A percentile compares a stretch with the other conserved stretches of the same genome.
Conservation (phyloP, 2,113 vertebrate genomes). For the Cairina moschata region DNA sequence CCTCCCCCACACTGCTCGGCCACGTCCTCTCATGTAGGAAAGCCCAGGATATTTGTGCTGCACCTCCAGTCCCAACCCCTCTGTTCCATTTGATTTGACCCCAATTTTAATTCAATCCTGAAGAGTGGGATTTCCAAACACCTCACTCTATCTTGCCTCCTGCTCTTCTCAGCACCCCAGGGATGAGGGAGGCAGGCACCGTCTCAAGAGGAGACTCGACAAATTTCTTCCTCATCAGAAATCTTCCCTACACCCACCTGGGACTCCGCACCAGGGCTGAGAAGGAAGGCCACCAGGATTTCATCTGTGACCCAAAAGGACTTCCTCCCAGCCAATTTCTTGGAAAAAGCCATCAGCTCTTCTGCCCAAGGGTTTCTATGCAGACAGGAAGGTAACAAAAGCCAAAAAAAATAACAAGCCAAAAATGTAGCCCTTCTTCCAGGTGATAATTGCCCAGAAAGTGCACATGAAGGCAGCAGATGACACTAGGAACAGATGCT, state of each 20-base stretch:
- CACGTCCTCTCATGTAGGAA: not conserved
- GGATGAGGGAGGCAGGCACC: not conserved
- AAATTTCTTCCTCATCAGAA: not conserved
- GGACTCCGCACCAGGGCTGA: not conserved
- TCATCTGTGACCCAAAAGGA: not conserved
- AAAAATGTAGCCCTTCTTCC: not conserved
- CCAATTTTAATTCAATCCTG: not conserved
- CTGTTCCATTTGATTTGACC: no score
- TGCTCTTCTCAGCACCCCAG: not conserved
- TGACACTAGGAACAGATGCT: not conserved
- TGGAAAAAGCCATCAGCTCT: not conserved
- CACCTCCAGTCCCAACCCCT: not conserved
- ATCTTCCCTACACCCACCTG: rapidly evolving
- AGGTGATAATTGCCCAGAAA: not conserved
- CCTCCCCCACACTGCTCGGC: not conserved
- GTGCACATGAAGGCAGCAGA: not conserved
- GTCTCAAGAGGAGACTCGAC: not conserved
- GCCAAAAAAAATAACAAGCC: not conserved
- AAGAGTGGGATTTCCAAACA: not conserved
- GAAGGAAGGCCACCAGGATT: not conserved
- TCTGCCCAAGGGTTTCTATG: not conserved
- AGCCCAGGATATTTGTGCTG: not conserved
- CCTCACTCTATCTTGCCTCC: not conserved
- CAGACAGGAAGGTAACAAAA: not conserved
- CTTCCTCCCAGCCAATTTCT: not conserved